These are phyloP conservation scores for Galemys pyrenaicus DNA, from an alignment of 2,113 vertebrate genomes.

Conservation along the genomic window DNA sequence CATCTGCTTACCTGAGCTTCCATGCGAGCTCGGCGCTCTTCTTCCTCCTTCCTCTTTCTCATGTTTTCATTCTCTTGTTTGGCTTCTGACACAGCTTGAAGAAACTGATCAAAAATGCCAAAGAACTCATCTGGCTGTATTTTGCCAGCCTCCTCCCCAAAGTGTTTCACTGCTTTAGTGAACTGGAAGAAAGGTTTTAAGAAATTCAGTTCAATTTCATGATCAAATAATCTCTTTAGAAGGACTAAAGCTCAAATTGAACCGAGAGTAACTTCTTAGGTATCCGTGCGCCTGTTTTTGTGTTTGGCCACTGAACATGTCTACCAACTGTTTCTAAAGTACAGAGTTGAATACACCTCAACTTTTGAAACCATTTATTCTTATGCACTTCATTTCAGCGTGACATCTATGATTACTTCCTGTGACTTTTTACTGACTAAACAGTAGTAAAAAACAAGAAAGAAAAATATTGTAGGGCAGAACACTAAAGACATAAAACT, in stretches of 20 bases:
- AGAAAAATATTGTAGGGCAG: constrained; percentile 73
- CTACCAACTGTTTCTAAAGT: not conserved
- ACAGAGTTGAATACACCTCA: not conserved
- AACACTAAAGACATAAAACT: constrained; percentile 81
- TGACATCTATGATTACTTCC: constrained; percentile 42
- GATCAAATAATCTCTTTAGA: not conserved
- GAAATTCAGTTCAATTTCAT: not conserved
- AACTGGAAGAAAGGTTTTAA: constrained; percentile 86
- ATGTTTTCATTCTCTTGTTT: constrained; percentile 99
- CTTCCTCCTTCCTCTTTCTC: constrained; percentile 96
- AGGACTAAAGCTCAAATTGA: not conserved
- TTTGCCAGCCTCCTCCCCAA: constrained; percentile 94
- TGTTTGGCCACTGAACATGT: not conserved
- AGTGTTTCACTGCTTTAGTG: constrained; percentile 94
- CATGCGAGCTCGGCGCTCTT: constrained; percentile 96
- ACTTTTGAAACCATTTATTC: not conserved
- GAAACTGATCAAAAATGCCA: constrained; percentile 98
- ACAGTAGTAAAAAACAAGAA: constrained; percentile 84
- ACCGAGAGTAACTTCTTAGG: not conserved
- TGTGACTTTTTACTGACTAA: constrained; percentile 79
- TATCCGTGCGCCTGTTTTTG: not conserved
- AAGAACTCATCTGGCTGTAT: constrained; percentile 99
- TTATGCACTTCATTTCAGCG: constrained; percentile 61
- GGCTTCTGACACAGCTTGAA: constrained; percentile 95
- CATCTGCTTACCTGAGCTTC: constrained; percentile 92